Evolutionary conservation across 1,140 invertebrate species (phyloP).

Genomic region (Lineus longissimus): DNA sequence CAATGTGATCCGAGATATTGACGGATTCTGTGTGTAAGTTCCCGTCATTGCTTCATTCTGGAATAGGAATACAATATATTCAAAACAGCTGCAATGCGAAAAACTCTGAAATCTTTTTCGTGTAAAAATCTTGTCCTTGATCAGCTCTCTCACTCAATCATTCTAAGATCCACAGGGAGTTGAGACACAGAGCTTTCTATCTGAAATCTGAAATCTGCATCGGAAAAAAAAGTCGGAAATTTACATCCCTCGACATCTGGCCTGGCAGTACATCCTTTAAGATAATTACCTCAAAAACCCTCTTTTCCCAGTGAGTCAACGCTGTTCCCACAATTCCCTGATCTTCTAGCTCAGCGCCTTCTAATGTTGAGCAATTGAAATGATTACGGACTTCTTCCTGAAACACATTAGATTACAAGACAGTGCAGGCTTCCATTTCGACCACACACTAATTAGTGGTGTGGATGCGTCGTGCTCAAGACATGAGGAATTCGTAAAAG

Average conservation of each 20-base stretch:
- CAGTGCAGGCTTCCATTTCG: too few species aligned
- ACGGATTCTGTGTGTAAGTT: slow-evolving; percentile 96
- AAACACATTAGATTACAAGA: too few species aligned
- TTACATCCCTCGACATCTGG: too few species aligned
- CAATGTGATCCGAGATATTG: slow-evolving; percentile 92
- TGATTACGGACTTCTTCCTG: slow-evolving; percentile 70
- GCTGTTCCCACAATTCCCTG: slow-evolving; percentile 92
- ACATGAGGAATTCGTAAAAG: too few species aligned
- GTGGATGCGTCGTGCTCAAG: too few species aligned
- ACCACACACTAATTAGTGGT: background rate
- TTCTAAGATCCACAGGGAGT: too few species aligned
- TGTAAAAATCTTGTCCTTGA: too few species aligned
- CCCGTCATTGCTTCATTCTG: slow-evolving; percentile 99
- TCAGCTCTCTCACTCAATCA: too few species aligned
- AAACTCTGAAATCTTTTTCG: too few species aligned
- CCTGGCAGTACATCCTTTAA: background rate
- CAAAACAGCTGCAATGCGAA: background rate
- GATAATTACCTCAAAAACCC: slow-evolving; percentile 81
- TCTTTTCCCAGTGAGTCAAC: slow-evolving; percentile 97
- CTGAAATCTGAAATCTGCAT: too few species aligned
- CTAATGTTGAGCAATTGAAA: slow-evolving; percentile 83
- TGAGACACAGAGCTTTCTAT: too few species aligned
- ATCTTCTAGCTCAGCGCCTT: slow-evolving; percentile 97
- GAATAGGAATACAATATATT: slow-evolving; percentile 31
- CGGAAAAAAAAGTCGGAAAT: too few species aligned